phyloP scores from a whole-genome alignment of 1,140 invertebrate genomes.

The Helicoverpa armigera region DNA sequence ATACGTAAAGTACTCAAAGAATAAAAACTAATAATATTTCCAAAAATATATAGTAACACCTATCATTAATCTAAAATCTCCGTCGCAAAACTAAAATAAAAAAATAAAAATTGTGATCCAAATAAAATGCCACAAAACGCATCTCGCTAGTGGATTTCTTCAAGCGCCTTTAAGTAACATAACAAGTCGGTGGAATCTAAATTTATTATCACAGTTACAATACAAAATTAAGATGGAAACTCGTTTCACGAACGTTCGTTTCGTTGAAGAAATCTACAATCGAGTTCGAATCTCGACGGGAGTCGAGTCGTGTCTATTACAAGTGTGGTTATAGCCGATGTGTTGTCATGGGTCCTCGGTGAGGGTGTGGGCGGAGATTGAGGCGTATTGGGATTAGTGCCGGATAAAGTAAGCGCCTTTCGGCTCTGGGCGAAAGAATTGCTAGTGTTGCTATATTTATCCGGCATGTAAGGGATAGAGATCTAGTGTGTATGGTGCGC shows the following conservation, averaged over 20 bases:
- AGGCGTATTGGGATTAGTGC: background rate
- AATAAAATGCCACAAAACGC: constrained; percentile 69
- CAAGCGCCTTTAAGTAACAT: constrained; percentile 69
- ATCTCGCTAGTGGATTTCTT: constrained; percentile 81
- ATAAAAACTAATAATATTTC: constrained; percentile 69
- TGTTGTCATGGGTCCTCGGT: constrained; percentile 59
- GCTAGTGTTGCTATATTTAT: too few species aligned
- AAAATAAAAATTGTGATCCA: constrained; percentile 83
- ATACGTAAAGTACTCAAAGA: constrained; percentile 83
- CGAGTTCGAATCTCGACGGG: constrained; percentile 65
- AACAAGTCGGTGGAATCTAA: constrained; percentile 85
- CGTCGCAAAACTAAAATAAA: constrained; percentile 79
- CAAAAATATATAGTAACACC: constrained; percentile 78
- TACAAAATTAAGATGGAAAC: constrained; percentile 79
- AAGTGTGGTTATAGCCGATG: constrained; percentile 47
- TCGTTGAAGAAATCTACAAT: constrained; percentile 83
- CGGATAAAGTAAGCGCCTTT: too few species aligned
- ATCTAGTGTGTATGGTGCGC: background rate
- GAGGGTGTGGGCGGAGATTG: constrained; percentile 33
- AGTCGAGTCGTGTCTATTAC: constrained; percentile 54
- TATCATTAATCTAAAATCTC: constrained; percentile 77
- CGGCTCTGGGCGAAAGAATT: too few species aligned
- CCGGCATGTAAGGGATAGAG: constrained; percentile 18
- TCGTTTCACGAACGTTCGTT: constrained; percentile 72
- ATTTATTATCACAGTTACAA: constrained; percentile 86